Evolutionary conservation across 2,113 vertebrate genomes (phyloP), one percentile per base, ranked within the genome.

Genomic region (Hyaena hyaena): DNA sequence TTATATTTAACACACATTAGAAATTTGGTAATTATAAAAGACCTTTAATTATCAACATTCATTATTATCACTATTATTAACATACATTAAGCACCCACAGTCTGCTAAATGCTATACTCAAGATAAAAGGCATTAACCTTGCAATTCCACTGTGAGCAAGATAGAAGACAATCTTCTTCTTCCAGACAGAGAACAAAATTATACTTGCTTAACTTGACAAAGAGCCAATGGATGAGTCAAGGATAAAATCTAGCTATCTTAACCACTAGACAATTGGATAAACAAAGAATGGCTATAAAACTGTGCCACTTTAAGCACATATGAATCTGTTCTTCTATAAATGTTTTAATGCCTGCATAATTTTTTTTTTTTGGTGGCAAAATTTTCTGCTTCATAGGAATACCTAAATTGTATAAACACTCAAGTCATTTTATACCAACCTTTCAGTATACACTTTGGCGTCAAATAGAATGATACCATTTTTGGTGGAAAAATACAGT

Each of bases 51-150:
- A 97, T 96, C 97, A 98, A 96, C 97, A 98, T 95, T 97, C 82
- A 95, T 95, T 97, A 98, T 98, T 97, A 98, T 97, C 97, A 96
- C 96, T 97, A 96, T 95, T 98, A 97, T 97, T 98, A 98, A 96
- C 97, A 97, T 98, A 94, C 90, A 96, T 94, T 97, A 98, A 98
- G 73, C 92, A 97, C 87, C 89, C 92, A 97, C 89, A 94, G 68
- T 95, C 81, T 96, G 86, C 93, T 96, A 97, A 98, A 93, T 84
- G 93, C 68, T 96, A 55, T 96, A 96, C 68, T 97, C 63, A 96
- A 96, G 95, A 97, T 96, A 93, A 98, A 97, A 98, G 87, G 91
- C 79, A 97, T 96, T 97, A 96, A 97, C 95, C 94, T 98, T 85
- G 17, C 39, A 92, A 95, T 96, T 97, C 96, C 96, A 96, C 90